Evolutionary conservation across 2,888 invertebrate species (phyloP).

Genomic region (Mesochorus sp.): DNA sequence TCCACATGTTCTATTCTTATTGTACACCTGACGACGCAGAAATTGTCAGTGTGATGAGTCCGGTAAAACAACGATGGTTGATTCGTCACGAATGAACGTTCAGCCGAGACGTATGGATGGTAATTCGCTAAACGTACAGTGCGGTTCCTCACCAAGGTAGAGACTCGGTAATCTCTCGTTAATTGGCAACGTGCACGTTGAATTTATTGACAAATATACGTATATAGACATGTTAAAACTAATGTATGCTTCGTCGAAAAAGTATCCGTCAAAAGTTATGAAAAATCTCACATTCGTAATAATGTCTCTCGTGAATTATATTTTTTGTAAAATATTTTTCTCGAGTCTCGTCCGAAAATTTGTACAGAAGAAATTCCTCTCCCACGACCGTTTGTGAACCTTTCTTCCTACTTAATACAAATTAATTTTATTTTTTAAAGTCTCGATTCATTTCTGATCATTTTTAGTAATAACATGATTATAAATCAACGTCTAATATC

Average conservation of each 20-base stretch:
- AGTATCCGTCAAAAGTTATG: constrained; percentile 13
- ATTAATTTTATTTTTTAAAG: background rate
- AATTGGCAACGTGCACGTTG: constrained; percentile 44
- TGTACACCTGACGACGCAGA: constrained; percentile 43
- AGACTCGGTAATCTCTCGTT: constrained; percentile 30
- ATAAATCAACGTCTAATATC: constrained; percentile 16
- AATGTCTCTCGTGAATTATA: too few species aligned
- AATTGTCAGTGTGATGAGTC: constrained; percentile 48
- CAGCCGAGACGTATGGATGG: constrained; percentile 41
- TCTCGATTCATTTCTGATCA: background rate
- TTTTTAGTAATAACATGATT: background rate
- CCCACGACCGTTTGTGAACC: background rate
- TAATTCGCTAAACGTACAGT: constrained; percentile 17
- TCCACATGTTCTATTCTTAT: too few species aligned
- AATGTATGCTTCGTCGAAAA: constrained; percentile 1
- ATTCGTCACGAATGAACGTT: constrained; percentile 7
- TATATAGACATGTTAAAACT: background rate
- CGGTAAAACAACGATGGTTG: background rate
- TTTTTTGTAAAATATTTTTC: background rate
- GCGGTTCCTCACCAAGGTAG: constrained; percentile 52
- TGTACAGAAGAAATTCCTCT: background rate
- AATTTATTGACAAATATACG: constrained; percentile 41
- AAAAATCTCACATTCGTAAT: too few species aligned
- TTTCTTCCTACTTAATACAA: background rate
- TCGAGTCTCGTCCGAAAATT: background rate